Evolutionary conservation across 2,888 invertebrate species (phyloP), one percentile per base, ranked within the genome.

Genomic region (Eupithecia inturbata): DNA sequence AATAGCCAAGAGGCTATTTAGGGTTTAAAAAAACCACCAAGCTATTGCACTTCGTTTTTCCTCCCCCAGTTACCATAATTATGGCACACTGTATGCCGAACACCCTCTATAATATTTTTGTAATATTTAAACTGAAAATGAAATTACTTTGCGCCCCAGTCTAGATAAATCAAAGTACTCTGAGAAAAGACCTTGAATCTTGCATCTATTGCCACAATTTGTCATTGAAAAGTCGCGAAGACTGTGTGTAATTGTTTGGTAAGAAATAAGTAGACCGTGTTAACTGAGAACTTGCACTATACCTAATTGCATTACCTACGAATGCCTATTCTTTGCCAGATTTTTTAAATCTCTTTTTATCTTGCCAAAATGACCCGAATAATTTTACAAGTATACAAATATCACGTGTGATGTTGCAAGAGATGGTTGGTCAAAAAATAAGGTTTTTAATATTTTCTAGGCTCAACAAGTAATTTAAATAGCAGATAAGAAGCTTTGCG

Each of bases 231-330:
- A 75, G 70, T 33, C 64, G 41, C 71, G 64, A 70, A 67, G 69
- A 72, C 68, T 41, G 62, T 74, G 77, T 82, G 77, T 82, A 83
- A 85, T 84, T 83, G 82, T 82, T 82, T 81, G 67, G 70, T 78
- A 86, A 83, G 72, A 75, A 82, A 39, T 83, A 85, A 86, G 77
- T 84, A 86, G 87, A 88, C 82, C 88, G 84, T 86, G 83, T 73
- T 74, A 74, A 72, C 74, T 77, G 41, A 67, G 66, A 69, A 57
- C 71, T 70, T 70, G 67, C 75, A 75, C 78, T 77, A 36, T 6
- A 39, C 12, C 22, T 26, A 26, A 4, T 63, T 49, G 63, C 63
- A 36, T 22, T 22, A 22, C 3, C 22, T 22, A 12, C 57, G 3
- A 26, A 4, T 57, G 57, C 22, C 12, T 57, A 14, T 57, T 22